A percentile compares a stretch with the other conserved stretches of the same genome.
Evolutionary conservation across 2,888 invertebrate species (phyloP).

Genomic region (Entomobrya multifasciata): DNA sequence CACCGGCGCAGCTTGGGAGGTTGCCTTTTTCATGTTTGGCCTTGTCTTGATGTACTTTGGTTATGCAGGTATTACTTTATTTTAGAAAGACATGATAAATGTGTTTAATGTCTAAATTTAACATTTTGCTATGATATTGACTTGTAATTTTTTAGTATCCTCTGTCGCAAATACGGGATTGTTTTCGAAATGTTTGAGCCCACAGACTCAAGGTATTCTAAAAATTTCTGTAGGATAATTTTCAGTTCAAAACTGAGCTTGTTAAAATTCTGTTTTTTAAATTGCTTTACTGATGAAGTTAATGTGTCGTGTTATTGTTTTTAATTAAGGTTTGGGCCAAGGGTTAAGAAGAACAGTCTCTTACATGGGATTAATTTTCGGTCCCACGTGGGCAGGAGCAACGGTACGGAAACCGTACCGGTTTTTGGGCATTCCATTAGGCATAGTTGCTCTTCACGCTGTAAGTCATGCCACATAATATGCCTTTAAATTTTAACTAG

Average conservation of each 20-base stretch:
- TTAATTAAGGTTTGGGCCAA: constrained; percentile 75
- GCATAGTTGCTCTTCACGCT: constrained; percentile 71
- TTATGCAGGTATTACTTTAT: constrained; percentile 73
- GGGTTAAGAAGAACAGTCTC: constrained; percentile 76
- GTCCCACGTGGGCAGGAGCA: constrained; percentile 79
- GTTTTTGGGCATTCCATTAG: constrained; percentile 73
- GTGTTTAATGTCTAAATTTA: background rate
- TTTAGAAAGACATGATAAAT: background rate
- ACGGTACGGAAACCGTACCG: constrained; percentile 71
- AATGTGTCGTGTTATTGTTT: background rate
- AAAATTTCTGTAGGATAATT: background rate
- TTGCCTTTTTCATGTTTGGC: constrained; percentile 78
- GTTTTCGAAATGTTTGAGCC: constrained; percentile 78
- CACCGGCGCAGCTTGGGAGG: constrained; percentile 43
- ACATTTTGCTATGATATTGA: background rate
- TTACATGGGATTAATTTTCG: constrained; percentile 79
- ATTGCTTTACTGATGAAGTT: too few relatives aligned
- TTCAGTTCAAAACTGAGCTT: background rate
- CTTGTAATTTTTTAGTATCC: constrained; percentile 66
- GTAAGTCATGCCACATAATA: constrained; percentile 55
- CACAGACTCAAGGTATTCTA: constrained; percentile 78
- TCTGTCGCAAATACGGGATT: constrained; percentile 79
- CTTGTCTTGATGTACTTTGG: constrained; percentile 79
- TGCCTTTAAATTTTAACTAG: too few relatives aligned
- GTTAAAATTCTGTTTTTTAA: too few relatives aligned